A percentile compares a stretch with the other conserved stretches of the same genome.
Evolutionary conservation across 2,113 vertebrate genomes (phyloP).

Genomic region (Grammomys dolichurus): DNA sequence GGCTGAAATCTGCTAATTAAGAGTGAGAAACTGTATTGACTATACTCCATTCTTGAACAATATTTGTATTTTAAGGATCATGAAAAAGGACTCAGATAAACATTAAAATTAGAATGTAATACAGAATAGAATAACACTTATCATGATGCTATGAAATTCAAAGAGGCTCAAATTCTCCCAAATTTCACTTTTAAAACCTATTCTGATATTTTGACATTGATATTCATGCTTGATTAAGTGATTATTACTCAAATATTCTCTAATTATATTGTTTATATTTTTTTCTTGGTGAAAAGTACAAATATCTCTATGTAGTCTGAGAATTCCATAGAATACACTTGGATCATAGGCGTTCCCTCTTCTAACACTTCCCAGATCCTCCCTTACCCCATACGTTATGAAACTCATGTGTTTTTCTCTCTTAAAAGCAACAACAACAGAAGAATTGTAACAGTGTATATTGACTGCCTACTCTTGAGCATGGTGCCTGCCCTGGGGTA

Average conservation of each 20-base stretch:
- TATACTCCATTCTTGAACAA: background rate
- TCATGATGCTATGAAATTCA: background rate
- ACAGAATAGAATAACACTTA: background rate
- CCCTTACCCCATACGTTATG: background rate
- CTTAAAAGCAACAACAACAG: background rate
- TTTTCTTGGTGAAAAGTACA: background rate
- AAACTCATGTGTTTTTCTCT: background rate
- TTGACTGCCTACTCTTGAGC: background rate
- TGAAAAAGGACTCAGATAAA: slow-evolving; percentile 21
- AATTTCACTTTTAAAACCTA: background rate
- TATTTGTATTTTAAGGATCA: background rate
- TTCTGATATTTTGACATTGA: background rate
- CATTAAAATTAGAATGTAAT: background rate
- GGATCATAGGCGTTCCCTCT: background rate
- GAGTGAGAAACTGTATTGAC: background rate
- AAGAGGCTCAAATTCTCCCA: background rate
- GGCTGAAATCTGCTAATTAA: background rate
- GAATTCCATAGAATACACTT: background rate
- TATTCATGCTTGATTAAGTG: background rate
- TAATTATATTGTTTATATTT: background rate
- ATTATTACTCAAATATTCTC: background rate
- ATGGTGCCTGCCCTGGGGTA: fast-evolving
- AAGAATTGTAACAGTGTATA: background rate
- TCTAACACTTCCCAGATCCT: no score
- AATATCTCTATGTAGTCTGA: no score